These are phyloP conservation scores for Zaprionus ghesquierei DNA, from an alignment of 1,140 invertebrate genomes.

Conservation along the genomic window DNA sequence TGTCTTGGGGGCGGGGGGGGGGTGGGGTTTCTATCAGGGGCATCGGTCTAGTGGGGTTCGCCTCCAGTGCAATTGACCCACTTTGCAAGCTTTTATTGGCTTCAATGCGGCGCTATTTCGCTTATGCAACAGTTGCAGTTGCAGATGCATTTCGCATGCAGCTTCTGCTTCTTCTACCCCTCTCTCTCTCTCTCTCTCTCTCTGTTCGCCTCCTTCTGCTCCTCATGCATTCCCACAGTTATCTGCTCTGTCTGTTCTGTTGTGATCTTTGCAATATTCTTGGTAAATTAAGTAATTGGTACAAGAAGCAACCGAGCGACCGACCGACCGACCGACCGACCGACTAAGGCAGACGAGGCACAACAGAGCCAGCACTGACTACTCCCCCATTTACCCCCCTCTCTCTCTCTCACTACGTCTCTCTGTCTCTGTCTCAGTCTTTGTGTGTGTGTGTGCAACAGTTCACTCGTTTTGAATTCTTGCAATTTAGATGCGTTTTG, in stretches of 20 bases:
- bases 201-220: background rate
- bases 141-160: slow-evolving; percentile 51
- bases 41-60: no score
- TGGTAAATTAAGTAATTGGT: slow-evolving; percentile 78
- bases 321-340: slow-evolving; percentile 25
- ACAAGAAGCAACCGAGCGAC: slow-evolving; percentile 43
- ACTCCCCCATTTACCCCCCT: background rate
- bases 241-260: background rate
- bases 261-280: slow-evolving; percentile 55
- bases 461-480: slow-evolving; percentile 45
- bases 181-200: no score
- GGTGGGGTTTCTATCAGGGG: no score
- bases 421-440: background rate
- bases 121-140: slow-evolving; percentile 63
- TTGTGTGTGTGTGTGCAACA: background rate
- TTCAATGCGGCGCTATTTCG: slow-evolving; percentile 6
- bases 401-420: background rate
- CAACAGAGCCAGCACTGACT: background rate
- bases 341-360: slow-evolving; percentile 14
- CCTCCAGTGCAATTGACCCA: slow-evolving; percentile 44
- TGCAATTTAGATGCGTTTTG: slow-evolving; percentile 57
- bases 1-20: background rate
- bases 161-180: background rate
- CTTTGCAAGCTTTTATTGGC: slow-evolving; percentile 31
- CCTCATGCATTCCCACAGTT: slow-evolving; percentile 10